Conservation (phyloP, 92 coral and sea anemone genomes). For the Muricea muricata region DNA sequence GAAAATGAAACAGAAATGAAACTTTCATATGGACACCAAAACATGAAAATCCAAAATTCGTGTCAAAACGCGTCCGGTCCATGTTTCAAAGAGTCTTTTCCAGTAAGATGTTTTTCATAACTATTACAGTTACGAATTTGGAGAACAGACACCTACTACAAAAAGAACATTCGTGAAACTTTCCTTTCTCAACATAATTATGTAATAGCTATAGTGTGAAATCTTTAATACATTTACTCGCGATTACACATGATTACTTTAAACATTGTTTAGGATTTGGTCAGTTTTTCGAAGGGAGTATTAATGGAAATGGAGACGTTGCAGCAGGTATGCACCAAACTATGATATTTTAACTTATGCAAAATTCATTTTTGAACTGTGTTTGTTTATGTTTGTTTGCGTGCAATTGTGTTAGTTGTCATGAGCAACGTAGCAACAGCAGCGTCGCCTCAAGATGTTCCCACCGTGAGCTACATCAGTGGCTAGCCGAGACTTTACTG, state of each 20-base stretch:
- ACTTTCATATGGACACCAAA: too few relatives aligned
- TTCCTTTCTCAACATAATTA: background rate
- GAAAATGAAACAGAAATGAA: too few relatives aligned
- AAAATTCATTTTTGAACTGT: background rate
- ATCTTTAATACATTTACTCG: background rate
- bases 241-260: background rate
- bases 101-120: too few relatives aligned
- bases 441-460: background rate
- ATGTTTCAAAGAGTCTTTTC: too few relatives aligned
- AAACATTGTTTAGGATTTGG: background rate
- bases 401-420: background rate
- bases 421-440: background rate
- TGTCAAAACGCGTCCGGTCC: too few relatives aligned
- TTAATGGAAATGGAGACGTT: background rate
- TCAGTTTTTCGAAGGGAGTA: background rate
- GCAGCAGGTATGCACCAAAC: background rate
- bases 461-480: too few relatives aligned
- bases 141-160: too few relatives aligned
- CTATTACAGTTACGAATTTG: too few relatives aligned
- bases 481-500: too few relatives aligned
- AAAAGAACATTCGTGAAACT: background rate
- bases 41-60: too few relatives aligned
- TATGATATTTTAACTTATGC: background rate
- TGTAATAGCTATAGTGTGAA: too few relatives aligned
- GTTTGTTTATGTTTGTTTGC: background rate